Base-by-base conservation (phyloP, 2,888 invertebrate species). In the Volucella inflata region DNA sequence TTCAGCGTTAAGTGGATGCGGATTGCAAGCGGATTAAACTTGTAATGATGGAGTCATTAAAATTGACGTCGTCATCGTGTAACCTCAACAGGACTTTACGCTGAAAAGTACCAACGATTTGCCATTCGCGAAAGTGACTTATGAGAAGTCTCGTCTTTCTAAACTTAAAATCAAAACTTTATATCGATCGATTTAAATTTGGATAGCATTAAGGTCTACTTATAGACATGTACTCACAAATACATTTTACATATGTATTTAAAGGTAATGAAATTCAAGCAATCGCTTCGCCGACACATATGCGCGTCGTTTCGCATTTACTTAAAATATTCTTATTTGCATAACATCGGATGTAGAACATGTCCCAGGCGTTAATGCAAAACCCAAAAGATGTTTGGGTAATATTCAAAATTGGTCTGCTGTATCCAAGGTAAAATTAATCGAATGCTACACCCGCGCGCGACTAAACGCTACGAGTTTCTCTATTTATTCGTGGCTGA, bases 41-140 rank as follows among this genome's bases (percentile, higher is more conserved):
- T 85, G 84, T 80, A 80, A 80, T 85, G 80, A 85, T 71, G 75
- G 50, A 80, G 80, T 85, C 84, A 85, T 85, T 85, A 80, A 85
- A 84, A 85, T 85, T 85, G 76, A 80, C 71, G 67, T 71, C 67
- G 44, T 40, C 48, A 68, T 40, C 14, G 65, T 16, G 53, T 11
- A 30, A 30, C 6, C 30, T 30, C 30, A 30, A 30, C 30, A 30
- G 50, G 42, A 44, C 46, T 53, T 38, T 36, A 53, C 14, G 53
- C 44, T 14, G 62, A 44, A 44, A 16, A n/a, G 51, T 40, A 38
- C 14, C 16, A 21, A n/a, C 50, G 36, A 1, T 16, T 60, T 17
- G 17, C 6, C 46, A 11, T 14, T 30, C 16, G 42, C 10, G 40
- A 12, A 14, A 9, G 21, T 40, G 50, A 8, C 50, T 11, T 40